phyloP scores from a whole-genome alignment of 1,140 invertebrate species.

The Pectinophora gossypiella region DNA sequence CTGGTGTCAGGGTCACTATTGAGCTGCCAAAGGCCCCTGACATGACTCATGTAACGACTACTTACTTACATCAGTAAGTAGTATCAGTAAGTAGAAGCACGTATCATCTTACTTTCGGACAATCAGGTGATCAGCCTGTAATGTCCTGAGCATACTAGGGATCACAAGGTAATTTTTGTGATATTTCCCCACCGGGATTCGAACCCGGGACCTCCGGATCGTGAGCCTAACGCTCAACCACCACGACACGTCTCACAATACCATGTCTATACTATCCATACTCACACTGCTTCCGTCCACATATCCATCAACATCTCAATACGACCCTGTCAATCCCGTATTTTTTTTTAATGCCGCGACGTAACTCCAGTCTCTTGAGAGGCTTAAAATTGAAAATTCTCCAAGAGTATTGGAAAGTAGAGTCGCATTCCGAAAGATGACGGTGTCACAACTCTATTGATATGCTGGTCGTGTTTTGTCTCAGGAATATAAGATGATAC shows the following conservation, averaged over 20 bases:
- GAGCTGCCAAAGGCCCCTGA: too few relatives aligned
- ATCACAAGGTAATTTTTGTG: too few relatives aligned
- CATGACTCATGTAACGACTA: too few relatives aligned
- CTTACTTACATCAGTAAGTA: too few relatives aligned
- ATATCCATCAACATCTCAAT: neutral
- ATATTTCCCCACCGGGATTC: too few relatives aligned
- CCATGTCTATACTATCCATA: neutral
- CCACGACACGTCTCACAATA: neutral
- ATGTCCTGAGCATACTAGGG: too few relatives aligned
- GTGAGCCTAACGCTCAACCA: too few relatives aligned
- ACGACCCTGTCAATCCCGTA: conserved; percentile 18
- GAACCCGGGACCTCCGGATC: too few relatives aligned
- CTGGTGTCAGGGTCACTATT: too few relatives aligned
- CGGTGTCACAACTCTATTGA: conserved; percentile 1
- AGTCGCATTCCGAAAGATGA: conserved; percentile 3
- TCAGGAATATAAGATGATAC: neutral
- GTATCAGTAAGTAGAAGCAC: too few relatives aligned
- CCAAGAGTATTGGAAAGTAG: conserved; percentile 40
- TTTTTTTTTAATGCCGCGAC: conserved; percentile 65
- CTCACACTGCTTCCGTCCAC: neutral
- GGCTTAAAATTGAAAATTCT: conserved; percentile 72
- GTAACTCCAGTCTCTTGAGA: conserved; percentile 30
- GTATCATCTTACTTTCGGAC: too few relatives aligned
- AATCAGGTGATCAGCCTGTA: too few relatives aligned
- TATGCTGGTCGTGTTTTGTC: neutral